Base-by-base conservation (phyloP, 2,888 invertebrate species). In the Hermodice carunculata region DNA sequence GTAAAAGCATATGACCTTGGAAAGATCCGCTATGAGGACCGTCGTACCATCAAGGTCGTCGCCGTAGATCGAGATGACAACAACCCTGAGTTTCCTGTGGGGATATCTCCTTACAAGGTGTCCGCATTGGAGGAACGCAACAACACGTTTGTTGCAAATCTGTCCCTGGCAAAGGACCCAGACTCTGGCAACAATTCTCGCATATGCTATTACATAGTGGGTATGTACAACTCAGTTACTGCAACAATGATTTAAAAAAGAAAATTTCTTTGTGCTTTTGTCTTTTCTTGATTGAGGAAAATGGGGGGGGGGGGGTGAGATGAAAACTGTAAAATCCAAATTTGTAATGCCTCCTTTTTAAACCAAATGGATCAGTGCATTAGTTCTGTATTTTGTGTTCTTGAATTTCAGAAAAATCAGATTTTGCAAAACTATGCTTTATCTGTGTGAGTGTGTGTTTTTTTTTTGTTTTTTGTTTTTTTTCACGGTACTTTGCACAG, bases 151-250 rank as follows among this genome's bases (percentile, higher is more conserved):
- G 53, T 69, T n/a, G 76, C 78, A 26, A 74, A 71, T 63, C 71
- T 82, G 17, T 71, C 73, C 26, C 62, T 80, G 54, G 87, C 86
- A 22, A 94, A 94, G 76, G 92, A 94, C 76, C 90, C 92, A 1
- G 93, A 93, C 71, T 93, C 93, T 75, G 92, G 93, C 0, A 80
- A 80, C 56, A 90, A 92, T 52, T 89, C 92, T 53, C 92, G 93
- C 66, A 94, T 96, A n/a, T 98, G 96, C 81, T 97, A 95, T 83
- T 96, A 92, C 80, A 93, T 97, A 54, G 90, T 95, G n/a, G 91
- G 91, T 81, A 51, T 72, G 78, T 67, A 3, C 22, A n/a, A n/a
- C n/a, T n/a, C n/a, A n/a, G n/a, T n/a, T 34, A 26, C n/a, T n/a
- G n/a, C n/a, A n/a, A n/a, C n/a, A n/a, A n/a, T n/a, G n/a, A n/a